Evolutionary conservation across 2,888 invertebrate genomes (phyloP).

Genomic region (Machimus rusticus): DNA sequence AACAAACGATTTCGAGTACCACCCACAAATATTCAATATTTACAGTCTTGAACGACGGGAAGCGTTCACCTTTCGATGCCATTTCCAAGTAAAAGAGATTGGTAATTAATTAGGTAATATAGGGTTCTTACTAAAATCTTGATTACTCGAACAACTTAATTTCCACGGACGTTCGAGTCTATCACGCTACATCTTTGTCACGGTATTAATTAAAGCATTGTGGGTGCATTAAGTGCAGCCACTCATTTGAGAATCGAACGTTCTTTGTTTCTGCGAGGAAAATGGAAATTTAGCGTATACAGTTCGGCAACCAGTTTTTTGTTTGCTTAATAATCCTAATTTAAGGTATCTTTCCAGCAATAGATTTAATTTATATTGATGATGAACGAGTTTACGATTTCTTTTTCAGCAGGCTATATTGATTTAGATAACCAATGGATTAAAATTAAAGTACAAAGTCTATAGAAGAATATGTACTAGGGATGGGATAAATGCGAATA

Average conservation of each 20-base stretch:
- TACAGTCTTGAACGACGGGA: background rate
- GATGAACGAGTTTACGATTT: too few species aligned
- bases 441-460: too few species aligned
- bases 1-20: background rate
- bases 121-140: constrained; percentile 29
- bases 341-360: background rate
- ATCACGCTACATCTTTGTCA: constrained; percentile 35
- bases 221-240: constrained; percentile 13
- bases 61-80: background rate
- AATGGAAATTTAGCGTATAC: background rate
- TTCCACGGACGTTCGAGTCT: constrained; percentile 23
- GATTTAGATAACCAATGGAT: too few species aligned
- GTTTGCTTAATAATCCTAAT: background rate
- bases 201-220: constrained; percentile 36
- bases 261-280: background rate
- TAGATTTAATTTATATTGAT: background rate
- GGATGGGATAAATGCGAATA: too few species aligned
- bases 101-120: constrained; percentile 42
- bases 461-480: too few species aligned
- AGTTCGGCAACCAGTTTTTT: background rate
- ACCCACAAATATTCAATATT: background rate
- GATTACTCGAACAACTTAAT: constrained; percentile 40
- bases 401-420: too few species aligned
- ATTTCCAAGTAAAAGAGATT: constrained; percentile 37
- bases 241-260: background rate